Evolutionary conservation across 2,888 invertebrate species (phyloP).

Genomic region (Parapristionchus giblindavisi): DNA sequence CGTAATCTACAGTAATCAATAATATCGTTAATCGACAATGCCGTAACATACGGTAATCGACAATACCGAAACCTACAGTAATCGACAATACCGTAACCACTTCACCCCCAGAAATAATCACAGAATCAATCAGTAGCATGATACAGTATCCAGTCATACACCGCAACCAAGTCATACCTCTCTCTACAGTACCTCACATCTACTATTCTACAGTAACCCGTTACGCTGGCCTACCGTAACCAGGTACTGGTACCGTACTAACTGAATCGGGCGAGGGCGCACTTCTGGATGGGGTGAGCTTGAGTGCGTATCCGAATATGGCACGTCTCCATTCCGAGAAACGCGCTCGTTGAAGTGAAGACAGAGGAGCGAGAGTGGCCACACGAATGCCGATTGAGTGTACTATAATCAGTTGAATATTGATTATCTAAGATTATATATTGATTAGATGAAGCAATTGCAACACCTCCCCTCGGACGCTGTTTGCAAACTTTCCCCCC

Average conservation of each 20-base stretch:
- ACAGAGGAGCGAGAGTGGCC: constrained; percentile 20
- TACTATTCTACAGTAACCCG: not conserved
- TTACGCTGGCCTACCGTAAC: no score
- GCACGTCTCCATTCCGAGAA: constrained; percentile 29
- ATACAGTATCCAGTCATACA: no score
- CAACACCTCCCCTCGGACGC: not conserved
- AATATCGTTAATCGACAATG: not conserved
- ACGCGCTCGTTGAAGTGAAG: constrained; percentile 22
- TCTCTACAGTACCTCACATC: not conserved
- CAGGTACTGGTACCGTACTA: no score
- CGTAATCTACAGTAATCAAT: not conserved
- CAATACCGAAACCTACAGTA: not conserved
- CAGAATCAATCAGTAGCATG: not conserved
- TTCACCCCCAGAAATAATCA: not conserved
- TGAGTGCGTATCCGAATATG: constrained; percentile 10
- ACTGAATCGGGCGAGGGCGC: constrained; percentile 18
- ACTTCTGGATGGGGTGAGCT: not conserved
- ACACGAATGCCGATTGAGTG: not conserved
- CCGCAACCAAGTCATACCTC: not conserved
- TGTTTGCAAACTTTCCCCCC: not conserved
- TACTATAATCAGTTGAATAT: not conserved
- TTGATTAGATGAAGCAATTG: not conserved
- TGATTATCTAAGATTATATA: not conserved
- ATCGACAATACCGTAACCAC: not conserved
- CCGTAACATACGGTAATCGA: not conserved